A percentile compares a stretch with the other conserved stretches of the same genome.
Conservation (phyloP, 2,888 invertebrate species). For the Trimorus sp. region DNA sequence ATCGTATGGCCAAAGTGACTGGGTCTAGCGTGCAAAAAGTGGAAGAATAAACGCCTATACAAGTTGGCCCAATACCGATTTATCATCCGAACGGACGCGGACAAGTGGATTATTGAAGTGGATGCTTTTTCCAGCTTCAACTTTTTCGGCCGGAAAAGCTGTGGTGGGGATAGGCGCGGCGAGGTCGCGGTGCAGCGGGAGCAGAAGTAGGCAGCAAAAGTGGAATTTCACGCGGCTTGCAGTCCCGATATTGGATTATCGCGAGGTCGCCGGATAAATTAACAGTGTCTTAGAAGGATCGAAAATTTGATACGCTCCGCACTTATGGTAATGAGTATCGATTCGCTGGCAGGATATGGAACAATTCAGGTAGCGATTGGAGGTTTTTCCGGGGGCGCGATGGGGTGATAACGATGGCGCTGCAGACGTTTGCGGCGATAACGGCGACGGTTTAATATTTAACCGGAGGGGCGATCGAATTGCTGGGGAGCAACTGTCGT, state of each 20-base stretch:
- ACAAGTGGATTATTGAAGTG: constrained; percentile 28
- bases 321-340: constrained; percentile 56
- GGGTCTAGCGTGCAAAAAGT: too few relatives aligned
- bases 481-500: too few relatives aligned
- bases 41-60: background rate
- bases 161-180: too few relatives aligned
- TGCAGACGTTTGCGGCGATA: background rate
- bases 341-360: constrained; percentile 27
- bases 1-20: too few relatives aligned
- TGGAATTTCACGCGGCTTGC: background rate
- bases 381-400: constrained; percentile 22
- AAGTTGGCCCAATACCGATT: background rate
- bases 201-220: background rate
- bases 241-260: constrained; percentile 43
- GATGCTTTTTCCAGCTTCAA: constrained; percentile 20
- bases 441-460: background rate
- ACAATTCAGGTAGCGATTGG: constrained; percentile 33
- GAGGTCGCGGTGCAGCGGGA: too few relatives aligned
- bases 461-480: too few relatives aligned
- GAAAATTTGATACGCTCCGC: constrained; percentile 46
- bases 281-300: constrained; percentile 22
- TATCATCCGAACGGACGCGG: constrained; percentile 15
- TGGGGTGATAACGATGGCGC: constrained; percentile 24
- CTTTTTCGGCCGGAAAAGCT: background rate
- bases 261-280: constrained; percentile 37